Evolutionary conservation across 2,888 invertebrate genomes (phyloP).

Genomic region (Perdita meconis): DNA sequence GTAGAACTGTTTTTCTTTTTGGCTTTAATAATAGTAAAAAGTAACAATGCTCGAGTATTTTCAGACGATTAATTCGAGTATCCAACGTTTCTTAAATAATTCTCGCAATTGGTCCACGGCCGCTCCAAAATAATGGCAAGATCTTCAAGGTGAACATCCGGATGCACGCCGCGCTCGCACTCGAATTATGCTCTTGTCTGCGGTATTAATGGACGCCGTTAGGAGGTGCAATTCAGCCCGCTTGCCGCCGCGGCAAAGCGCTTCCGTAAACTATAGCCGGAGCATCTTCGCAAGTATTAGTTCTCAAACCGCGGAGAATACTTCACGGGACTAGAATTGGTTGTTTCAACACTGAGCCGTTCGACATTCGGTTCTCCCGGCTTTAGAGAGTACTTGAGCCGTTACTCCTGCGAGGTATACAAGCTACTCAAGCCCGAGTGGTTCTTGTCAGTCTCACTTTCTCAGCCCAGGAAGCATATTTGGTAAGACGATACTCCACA

Average conservation of each 20-base stretch:
- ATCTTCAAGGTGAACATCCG: constrained; percentile 46
- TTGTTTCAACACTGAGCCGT: constrained; percentile 67
- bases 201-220: constrained; percentile 61
- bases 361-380: constrained; percentile 64
- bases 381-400: constrained; percentile 64
- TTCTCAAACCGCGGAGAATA: constrained; percentile 67
- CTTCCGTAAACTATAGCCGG: constrained; percentile 43
- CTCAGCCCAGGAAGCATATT: constrained; percentile 64
- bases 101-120: not conserved
- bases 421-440: constrained; percentile 64
- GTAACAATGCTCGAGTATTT: too few species aligned
- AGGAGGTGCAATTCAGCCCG: constrained; percentile 49
- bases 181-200: constrained; percentile 61
- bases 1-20: too few species aligned
- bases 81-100: too few species aligned
- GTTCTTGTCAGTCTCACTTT: constrained; percentile 68
- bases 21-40: not conserved
- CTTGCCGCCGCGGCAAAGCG: constrained; percentile 34
- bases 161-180: constrained; percentile 7
- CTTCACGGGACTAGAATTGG: constrained; percentile 69
- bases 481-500: constrained; percentile 62
- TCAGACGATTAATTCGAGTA: too few species aligned
- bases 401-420: constrained; percentile 67
- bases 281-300: constrained; percentile 65
- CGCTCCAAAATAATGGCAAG: constrained; percentile 5